phyloP scores from a whole-genome alignment of 2,888 invertebrate genomes.

The Scaptomyza caliginosa region DNA sequence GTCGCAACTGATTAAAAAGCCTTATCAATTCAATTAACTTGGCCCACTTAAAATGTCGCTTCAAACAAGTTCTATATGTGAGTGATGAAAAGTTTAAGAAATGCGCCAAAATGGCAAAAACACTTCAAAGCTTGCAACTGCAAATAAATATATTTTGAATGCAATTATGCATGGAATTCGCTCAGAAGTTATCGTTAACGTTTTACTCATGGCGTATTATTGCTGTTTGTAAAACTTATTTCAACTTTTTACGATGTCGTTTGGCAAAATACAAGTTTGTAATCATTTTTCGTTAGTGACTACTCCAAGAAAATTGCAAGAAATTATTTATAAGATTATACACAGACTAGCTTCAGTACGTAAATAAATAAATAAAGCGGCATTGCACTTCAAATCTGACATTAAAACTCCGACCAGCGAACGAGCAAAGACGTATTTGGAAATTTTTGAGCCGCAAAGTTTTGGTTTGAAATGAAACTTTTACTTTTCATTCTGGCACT shows the following conservation, averaged over 20 bases:
- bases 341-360: constrained; percentile 37
- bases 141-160: constrained; percentile 66
- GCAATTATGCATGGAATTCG: constrained; percentile 78
- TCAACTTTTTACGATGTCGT: constrained; percentile 78
- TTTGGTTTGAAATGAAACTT: constrained; percentile 54
- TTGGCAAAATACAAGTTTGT: constrained; percentile 73
- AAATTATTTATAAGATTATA: constrained; percentile 70
- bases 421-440: not conserved
- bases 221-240: constrained; percentile 58
- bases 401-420: constrained; percentile 8
- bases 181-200: constrained; percentile 60
- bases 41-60: not conserved
- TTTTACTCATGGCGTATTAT: constrained; percentile 25
- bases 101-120: not conserved
- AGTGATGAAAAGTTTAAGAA: not conserved
- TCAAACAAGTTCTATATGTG: not conserved
- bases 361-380: constrained; percentile 58
- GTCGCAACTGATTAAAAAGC: constrained; percentile 28
- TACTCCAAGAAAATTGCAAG: constrained; percentile 35
- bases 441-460: constrained; percentile 10
- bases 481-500: constrained; percentile 49
- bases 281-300: constrained; percentile 71
- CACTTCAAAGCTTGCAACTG: constrained; percentile 14
- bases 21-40: not conserved
- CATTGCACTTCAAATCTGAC: constrained; percentile 14